These are phyloP conservation scores for Peromyscus maniculatus DNA, from an alignment of 2,113 vertebrate species.

Conservation along the genomic window DNA sequence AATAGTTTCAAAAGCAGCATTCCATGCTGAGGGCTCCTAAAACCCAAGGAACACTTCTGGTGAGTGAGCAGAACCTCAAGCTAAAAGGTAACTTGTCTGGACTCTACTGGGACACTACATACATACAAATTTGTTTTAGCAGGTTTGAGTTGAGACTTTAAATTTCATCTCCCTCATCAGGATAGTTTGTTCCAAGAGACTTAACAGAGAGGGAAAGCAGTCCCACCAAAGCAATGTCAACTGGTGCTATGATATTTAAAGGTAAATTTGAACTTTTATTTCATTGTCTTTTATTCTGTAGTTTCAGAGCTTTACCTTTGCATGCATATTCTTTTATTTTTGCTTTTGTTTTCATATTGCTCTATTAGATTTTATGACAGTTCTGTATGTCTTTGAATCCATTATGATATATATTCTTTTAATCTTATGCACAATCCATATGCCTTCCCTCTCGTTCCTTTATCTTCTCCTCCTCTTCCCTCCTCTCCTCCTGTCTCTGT, in stretches of 20 bases:
- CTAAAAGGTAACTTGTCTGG: neutral
- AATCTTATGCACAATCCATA: neutral
- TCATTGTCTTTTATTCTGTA: neutral
- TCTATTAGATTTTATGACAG: neutral
- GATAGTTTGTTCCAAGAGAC: neutral
- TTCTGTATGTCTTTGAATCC: neutral
- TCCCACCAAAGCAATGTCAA: neutral
- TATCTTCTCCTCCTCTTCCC: neutral
- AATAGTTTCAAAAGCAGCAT: too few species aligned
- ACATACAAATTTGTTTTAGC: neutral
- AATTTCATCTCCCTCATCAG: neutral
- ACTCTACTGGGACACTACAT: neutral
- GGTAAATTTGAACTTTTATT: neutral
- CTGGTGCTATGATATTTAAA: neutral
- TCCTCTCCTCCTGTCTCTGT: neutral
- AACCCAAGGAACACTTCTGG: neutral
- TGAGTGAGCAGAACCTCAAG: neutral
- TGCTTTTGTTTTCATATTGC: neutral
- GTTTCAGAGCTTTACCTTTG: neutral
- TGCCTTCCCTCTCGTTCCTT: neutral
- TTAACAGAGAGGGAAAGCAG: neutral
- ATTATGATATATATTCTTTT: neutral
- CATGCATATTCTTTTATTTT: neutral
- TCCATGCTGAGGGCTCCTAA: neutral
- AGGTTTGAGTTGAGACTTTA: neutral